A percentile compares a stretch with the other conserved stretches of the same genome.
Evolutionary conservation across 30 jellyfish, hydroid and myxozoan genomes (phyloP).

Genomic region (Catostylus mosaicus): DNA sequence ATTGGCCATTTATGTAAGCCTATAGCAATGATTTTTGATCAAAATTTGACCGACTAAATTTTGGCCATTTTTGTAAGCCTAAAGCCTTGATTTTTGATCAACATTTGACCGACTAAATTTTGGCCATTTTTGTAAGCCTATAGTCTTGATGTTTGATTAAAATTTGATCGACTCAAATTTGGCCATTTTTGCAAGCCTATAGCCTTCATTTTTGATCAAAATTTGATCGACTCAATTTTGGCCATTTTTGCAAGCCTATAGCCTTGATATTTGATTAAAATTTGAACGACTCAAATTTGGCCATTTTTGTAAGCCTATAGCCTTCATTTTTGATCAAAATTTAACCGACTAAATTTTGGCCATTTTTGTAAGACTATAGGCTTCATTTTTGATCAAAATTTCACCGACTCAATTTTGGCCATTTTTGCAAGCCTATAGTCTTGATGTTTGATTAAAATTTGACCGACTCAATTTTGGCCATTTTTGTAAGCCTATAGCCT

Average conservation of each 20-base stretch:
- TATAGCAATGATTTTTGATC: neutral
- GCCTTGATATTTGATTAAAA: neutral
- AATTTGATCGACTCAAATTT: neutral
- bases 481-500: constrained; percentile 16
- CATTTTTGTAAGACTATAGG: constrained; percentile 15
- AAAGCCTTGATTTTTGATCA: neutral
- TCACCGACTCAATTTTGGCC: neutral
- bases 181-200: neutral
- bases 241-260: no score
- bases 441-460: neutral
- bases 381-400: neutral
- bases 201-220: neutral
- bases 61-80: no score
- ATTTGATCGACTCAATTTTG: neutral
- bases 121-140: neutral
- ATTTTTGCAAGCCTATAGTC: no score
- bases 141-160: neutral
- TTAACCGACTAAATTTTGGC: neutral
- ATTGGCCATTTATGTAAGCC: no score
- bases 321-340: neutral
- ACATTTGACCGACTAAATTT: neutral
- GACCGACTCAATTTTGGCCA: neutral
- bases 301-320: no score
- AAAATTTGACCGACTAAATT: no score
- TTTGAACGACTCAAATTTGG: neutral